Evolutionary conservation across 2,888 invertebrate species (phyloP).

Genomic region (Caenorhabditis sulstoni): DNA sequence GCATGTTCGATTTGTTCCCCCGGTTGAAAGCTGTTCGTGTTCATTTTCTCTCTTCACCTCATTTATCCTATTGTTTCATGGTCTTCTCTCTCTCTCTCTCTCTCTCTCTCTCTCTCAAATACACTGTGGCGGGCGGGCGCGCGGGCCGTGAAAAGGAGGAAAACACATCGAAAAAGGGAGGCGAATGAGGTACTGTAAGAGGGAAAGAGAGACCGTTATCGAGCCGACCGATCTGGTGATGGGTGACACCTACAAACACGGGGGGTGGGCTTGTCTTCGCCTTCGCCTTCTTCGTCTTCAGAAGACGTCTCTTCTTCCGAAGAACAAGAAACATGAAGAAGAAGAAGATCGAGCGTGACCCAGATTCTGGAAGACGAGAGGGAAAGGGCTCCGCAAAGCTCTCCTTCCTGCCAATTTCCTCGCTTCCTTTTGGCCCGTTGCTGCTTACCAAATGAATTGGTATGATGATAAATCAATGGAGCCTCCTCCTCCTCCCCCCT

Average conservation of each 20-base stretch:
- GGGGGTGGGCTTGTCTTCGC: constrained; percentile 13
- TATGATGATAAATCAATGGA: constrained; percentile 61
- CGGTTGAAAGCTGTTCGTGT: too few species aligned
- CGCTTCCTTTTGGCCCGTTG: constrained; percentile 5
- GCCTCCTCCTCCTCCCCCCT: constrained; percentile 9
- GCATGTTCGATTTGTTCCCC: constrained; percentile 8
- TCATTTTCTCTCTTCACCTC: constrained; percentile 5
- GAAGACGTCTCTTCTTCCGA: background rate
- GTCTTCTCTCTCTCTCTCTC: constrained; percentile 26
- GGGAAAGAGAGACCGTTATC: constrained; percentile 24
- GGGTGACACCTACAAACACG: constrained; percentile 53
- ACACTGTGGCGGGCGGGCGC: constrained; percentile 6
- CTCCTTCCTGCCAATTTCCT: constrained; percentile 9
- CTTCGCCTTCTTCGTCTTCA: constrained; percentile 8
- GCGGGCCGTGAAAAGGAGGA: constrained; percentile 14
- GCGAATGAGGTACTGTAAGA: constrained; percentile 46
- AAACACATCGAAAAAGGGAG: constrained; percentile 26
- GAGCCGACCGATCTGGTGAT: constrained; percentile 29
- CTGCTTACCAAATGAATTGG: constrained; percentile 54
- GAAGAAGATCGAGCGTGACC: constrained; percentile 3
- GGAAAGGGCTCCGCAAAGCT: background rate
- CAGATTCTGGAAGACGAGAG: constrained; percentile 14
- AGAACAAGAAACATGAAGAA: background rate
- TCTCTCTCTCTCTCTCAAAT: too few species aligned
- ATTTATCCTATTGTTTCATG: constrained; percentile 51